Conservation (phyloP, 2,888 invertebrate genomes). For the Celastrina argiolus region DNA sequence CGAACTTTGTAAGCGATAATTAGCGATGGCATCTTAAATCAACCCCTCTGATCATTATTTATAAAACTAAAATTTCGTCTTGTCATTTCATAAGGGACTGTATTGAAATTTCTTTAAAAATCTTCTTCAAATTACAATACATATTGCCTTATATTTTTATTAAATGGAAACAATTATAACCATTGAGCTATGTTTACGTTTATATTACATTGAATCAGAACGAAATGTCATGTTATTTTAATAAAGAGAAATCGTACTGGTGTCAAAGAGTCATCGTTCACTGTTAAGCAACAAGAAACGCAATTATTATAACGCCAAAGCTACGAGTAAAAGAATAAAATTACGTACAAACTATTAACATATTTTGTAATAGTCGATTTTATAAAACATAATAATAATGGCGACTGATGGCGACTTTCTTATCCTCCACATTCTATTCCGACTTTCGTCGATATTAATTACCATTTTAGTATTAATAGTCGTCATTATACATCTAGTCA, state of each 20-base stretch:
- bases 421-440: not conserved
- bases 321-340: not conserved
- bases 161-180: too few relatives aligned
- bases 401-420: not conserved
- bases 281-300: not conserved
- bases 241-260: slow-evolving; percentile 1
- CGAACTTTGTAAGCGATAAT: too few relatives aligned
- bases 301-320: not conserved
- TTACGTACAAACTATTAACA: not conserved
- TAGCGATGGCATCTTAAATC: too few relatives aligned
- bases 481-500: too few relatives aligned
- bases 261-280: slow-evolving; percentile 15
- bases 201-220: too few relatives aligned
- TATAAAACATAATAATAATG: not conserved
- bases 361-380: not conserved
- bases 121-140: too few relatives aligned
- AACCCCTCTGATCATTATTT: too few relatives aligned
- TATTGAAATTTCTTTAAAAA: too few relatives aligned
- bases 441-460: not conserved
- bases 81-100: too few relatives aligned
- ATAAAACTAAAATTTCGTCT: too few relatives aligned
- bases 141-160: too few relatives aligned
- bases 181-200: too few relatives aligned
- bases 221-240: not conserved
- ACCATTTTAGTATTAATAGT: not conserved